Percentiles rank a stretch among this genome's conserved stretches.
These are phyloP conservation scores for Drosophila yakuba DNA, from an alignment of 1,140 invertebrate genomes.

Conservation along the genomic window DNA sequence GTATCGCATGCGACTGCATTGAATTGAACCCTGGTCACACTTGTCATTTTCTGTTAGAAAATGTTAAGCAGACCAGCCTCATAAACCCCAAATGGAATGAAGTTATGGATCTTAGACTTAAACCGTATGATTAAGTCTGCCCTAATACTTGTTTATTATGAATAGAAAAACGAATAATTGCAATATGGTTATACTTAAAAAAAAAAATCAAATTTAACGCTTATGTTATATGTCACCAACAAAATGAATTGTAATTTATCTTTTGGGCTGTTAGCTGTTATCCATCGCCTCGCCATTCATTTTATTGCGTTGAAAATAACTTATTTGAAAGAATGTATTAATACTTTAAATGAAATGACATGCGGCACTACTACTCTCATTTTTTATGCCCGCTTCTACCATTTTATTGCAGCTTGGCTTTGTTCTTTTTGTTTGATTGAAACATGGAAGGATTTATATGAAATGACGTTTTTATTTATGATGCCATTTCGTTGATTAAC, in stretches of 20 bases:
- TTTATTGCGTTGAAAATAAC: conserved; percentile 64
- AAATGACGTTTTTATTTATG: conserved; percentile 82
- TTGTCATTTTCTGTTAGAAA: neutral
- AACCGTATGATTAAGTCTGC: neutral
- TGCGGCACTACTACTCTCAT: neutral
- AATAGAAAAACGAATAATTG: too few species aligned
- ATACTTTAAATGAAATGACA: conserved; percentile 65
- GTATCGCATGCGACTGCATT: conserved; percentile 25
- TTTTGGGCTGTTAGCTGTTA: conserved; percentile 5
- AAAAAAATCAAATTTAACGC: too few species aligned
- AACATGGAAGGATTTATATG: conserved; percentile 77
- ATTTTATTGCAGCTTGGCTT: conserved; percentile 6
- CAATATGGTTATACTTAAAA: too few species aligned
- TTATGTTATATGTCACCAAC: neutral
- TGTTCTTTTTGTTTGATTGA: conserved; percentile 75
- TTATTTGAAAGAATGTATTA: conserved; percentile 59
- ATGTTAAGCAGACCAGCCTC: neutral
- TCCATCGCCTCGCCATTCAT: conserved; percentile 42
- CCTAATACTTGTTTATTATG: too few species aligned
- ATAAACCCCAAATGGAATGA: neutral
- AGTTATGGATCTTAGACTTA: neutral
- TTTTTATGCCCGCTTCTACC: neutral
- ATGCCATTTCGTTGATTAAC: conserved; percentile 82
- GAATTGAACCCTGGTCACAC: conserved; percentile 1
- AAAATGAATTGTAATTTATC: neutral